Evolutionary conservation across 2,113 vertebrate species (phyloP).

Genomic region (Mus pahari): DNA sequence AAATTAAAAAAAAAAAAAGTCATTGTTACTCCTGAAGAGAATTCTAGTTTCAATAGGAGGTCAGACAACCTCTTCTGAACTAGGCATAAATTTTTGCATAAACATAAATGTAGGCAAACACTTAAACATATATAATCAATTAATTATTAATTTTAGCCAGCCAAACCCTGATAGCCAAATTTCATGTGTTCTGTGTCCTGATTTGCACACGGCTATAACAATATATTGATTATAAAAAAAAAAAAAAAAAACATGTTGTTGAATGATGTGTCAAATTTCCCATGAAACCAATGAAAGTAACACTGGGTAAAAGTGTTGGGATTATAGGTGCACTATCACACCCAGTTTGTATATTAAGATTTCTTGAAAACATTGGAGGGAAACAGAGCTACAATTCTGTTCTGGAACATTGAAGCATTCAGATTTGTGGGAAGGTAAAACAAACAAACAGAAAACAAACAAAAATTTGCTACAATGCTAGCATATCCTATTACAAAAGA

Average conservation of each 20-base stretch:
- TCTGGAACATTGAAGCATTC: background rate
- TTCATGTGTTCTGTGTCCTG: background rate
- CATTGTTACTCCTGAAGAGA: background rate
- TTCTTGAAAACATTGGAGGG: background rate
- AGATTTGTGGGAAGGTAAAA: background rate
- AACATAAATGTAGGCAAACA: background rate
- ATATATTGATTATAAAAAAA: background rate
- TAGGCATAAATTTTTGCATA: background rate
- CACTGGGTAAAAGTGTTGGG: too few species aligned
- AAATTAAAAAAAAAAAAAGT: too few species aligned
- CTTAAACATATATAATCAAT: background rate
- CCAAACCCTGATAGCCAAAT: background rate
- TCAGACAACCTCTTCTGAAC: background rate
- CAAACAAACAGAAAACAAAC: background rate
- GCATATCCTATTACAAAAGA: background rate
- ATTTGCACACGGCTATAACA: background rate
- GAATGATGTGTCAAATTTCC: background rate
- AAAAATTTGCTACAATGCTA: background rate
- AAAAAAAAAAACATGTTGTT: background rate
- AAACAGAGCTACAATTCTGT: background rate
- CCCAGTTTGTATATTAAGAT: too few species aligned
- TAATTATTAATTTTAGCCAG: background rate
- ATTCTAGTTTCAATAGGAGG: background rate
- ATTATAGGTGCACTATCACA: background rate
- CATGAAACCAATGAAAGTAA: background rate